These are phyloP conservation scores for Hyalella azteca DNA, from an alignment of 2,888 invertebrate genomes.

Conservation along the genomic window DNA sequence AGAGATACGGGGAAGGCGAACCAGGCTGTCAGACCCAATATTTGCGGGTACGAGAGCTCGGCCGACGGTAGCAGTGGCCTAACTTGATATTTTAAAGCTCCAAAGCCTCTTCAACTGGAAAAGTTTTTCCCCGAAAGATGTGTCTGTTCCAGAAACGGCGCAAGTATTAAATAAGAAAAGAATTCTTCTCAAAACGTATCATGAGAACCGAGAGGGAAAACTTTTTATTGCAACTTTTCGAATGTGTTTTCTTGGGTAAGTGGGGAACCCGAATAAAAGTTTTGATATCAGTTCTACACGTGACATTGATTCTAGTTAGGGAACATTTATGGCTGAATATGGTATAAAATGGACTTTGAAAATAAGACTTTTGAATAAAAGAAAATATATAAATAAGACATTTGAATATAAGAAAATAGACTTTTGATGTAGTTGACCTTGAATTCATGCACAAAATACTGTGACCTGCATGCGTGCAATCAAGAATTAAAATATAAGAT, in stretches of 20 bases:
- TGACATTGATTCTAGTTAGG: no score
- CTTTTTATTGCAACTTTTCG: not conserved
- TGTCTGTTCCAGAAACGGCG: constrained; percentile 24
- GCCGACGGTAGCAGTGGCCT: constrained; percentile 9
- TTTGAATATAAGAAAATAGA: no score
- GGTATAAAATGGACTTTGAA: no score
- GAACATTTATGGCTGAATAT: no score
- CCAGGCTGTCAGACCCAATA: not conserved
- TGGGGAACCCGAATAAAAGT: not conserved
- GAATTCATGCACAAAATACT: no score
- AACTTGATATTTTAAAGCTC: constrained; percentile 36
- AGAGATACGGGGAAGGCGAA: no score
- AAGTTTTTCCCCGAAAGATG: constrained; percentile 31
- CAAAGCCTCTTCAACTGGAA: constrained; percentile 24
- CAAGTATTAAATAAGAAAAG: constrained; percentile 31
- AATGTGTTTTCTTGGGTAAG: constrained; percentile 9
- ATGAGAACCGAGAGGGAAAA: not conserved
- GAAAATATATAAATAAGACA: no score
- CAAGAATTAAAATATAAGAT: no score
- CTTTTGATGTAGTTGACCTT: no score
- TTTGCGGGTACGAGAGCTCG: not conserved
- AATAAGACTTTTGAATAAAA: no score
- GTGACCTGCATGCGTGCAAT: no score
- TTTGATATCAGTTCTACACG: no score
- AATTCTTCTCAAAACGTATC: constrained; percentile 3